phyloP scores from a whole-genome alignment of 2,113 vertebrate genomes.

The Mohoua ochrocephala region DNA sequence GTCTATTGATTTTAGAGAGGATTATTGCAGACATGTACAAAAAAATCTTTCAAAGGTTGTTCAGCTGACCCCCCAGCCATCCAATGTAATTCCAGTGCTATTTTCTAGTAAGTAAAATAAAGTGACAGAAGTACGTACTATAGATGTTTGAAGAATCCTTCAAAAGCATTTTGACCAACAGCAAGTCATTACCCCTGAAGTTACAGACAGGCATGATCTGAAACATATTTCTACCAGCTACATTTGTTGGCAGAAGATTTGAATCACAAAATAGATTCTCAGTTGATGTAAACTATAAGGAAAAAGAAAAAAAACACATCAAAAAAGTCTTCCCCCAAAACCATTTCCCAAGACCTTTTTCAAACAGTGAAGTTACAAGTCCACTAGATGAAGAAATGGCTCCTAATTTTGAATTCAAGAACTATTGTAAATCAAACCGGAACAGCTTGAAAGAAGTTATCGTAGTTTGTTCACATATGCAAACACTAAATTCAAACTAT shows the following conservation, averaged over 20 bases:
- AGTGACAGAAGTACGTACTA: neutral
- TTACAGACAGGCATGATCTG: neutral
- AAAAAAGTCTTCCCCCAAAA: neutral
- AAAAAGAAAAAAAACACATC: neutral
- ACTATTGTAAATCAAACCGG: neutral
- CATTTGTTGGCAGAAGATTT: neutral
- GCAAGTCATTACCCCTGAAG: neutral
- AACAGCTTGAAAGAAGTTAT: neutral
- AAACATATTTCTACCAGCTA: neutral
- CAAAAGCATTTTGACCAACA: neutral
- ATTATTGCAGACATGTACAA: neutral
- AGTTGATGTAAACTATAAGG: neutral
- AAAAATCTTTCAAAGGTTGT: neutral
- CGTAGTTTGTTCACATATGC: neutral
- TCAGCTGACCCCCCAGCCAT: neutral
- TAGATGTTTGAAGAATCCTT: neutral
- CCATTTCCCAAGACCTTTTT: neutral
- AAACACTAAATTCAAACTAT: neutral
- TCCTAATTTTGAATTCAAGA: neutral
- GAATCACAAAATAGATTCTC: neutral
- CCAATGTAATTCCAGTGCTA: neutral
- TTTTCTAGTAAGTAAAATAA: neutral
- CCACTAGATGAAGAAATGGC: neutral
- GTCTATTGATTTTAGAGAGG: neutral
- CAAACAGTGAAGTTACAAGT: neutral